Conservation (phyloP, 2,888 invertebrate species). For the Ariolimax columbianus region DNA sequence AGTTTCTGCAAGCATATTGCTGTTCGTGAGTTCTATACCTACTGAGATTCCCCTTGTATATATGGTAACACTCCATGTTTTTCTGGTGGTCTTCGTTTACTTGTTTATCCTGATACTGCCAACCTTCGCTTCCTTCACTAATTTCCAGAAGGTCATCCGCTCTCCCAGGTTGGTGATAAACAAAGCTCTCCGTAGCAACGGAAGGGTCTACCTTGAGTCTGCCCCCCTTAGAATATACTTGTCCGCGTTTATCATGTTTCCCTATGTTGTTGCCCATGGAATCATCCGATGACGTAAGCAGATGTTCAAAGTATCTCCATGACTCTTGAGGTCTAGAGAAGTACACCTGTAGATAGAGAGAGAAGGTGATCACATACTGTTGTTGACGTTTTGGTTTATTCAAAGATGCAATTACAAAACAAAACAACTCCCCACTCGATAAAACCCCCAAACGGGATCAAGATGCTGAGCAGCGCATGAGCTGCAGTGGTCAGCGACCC, state of each 20-base stretch:
- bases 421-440: too few relatives aligned
- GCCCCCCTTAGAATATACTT: constrained; percentile 51
- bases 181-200: constrained; percentile 35
- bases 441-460: too few relatives aligned
- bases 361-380: too few relatives aligned
- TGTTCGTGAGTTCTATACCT: constrained; percentile 1
- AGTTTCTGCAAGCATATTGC: neutral
- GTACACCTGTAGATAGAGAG: constrained; percentile 34
- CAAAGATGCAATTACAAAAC: too few relatives aligned
- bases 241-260: neutral
- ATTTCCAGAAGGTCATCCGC: neutral
- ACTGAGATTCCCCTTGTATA: constrained; percentile 40
- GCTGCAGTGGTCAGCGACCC: too few relatives aligned
- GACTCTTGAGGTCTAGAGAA: constrained; percentile 25
- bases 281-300: constrained; percentile 26
- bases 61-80: constrained; percentile 35
- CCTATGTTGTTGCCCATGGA: constrained; percentile 17
- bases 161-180: constrained; percentile 34
- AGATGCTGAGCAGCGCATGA: too few relatives aligned
- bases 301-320: constrained; percentile 19
- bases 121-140: neutral
- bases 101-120: neutral
- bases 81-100: neutral
- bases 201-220: constrained; percentile 56
- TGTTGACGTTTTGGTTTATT: too few relatives aligned